Conservation (phyloP, 2,113 vertebrate genomes). For the Heteronetta atricapilla region DNA sequence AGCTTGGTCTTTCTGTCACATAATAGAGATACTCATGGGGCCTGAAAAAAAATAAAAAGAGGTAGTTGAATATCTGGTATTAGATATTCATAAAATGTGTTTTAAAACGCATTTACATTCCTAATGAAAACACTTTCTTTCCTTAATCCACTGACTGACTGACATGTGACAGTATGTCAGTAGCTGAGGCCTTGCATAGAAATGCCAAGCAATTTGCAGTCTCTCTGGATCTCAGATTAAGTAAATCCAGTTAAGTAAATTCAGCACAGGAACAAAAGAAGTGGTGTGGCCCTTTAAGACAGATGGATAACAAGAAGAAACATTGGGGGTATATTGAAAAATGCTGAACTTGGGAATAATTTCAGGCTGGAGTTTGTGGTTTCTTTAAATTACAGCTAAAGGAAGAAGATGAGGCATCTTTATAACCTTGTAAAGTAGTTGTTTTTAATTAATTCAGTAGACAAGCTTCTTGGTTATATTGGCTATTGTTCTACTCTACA, state of each 20-base stretch:
- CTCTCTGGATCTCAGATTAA: slow-evolving; percentile 1
- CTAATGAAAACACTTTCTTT: slow-evolving; percentile 20
- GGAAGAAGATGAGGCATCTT: not conserved
- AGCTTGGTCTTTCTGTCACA: not conserved
- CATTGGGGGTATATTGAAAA: not conserved
- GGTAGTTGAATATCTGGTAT: not conserved
- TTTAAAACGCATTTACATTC: slow-evolving; percentile 26
- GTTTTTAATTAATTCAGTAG: not conserved
- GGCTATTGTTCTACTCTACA: not conserved
- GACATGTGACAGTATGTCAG: not conserved
- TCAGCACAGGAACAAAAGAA: not conserved
- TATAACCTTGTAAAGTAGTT: not conserved
- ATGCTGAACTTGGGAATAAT: not conserved
- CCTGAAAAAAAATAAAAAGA: not conserved
- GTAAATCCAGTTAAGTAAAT: slow-evolving; percentile 56
- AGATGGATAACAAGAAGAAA: not conserved
- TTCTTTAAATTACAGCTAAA: not conserved
- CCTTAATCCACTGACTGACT: slow-evolving; percentile 13
- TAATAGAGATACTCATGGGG: not conserved
- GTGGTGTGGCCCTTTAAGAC: not conserved
- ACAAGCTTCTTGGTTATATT: not conserved
- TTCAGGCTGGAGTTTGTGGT: not conserved
- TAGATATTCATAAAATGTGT: slow-evolving; percentile 7
- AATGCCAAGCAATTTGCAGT: slow-evolving; percentile 8
- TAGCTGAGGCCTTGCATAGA: not conserved